Evolutionary conservation across 2,888 invertebrate species (phyloP), one percentile per base, ranked within the genome.

Genomic region (Eremobia ochroleuca): DNA sequence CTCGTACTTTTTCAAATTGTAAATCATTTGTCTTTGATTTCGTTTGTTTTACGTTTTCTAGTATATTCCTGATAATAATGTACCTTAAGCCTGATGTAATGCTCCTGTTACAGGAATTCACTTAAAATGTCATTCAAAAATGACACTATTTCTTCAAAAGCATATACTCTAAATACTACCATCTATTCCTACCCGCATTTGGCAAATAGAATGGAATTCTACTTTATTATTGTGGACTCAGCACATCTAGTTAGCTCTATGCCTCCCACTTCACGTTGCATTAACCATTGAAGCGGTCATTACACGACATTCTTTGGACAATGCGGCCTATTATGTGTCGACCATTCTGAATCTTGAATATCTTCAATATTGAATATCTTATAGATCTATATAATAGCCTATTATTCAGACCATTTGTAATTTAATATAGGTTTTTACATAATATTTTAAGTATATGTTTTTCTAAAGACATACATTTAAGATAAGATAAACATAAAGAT

Each of bases 231-330:
- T 43, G 13, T 43, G 49, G 37, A 37, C 8, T 5, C 1, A 0
- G 77, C 88, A 73, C 78, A 87, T 92, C 90, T 61, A 93, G 90
- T 49, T 37, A 43, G 5, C 15, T 46, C 1, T 83, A 73, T 83
- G 67, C 18, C 43, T 77, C 69, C 49, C 62, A 74, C 85, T 84
- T 88, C 90, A 92, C 90, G 91, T 91, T 89, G 87, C 92, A 93
- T 92, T 93, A 93, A 87, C 91, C 91, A 93, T 93, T 93, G 94
- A 94, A 91, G 91, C 90, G 85, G 89, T 91, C 90, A 93, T 93
- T 94, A 94, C 90, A 85, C 90, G 90, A 87, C 89, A 91, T 90
- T 92, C 90, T 88, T 84, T 87, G 92, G 93, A 94, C 94, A 94
- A 94, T 94, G 88, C 89, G 86, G 77, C 77, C 79, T 89, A 85